Evolutionary conservation across 2,888 invertebrate species (phyloP), one percentile per base, ranked within the genome.

Genomic region (Ornithoptera alexandrae): DNA sequence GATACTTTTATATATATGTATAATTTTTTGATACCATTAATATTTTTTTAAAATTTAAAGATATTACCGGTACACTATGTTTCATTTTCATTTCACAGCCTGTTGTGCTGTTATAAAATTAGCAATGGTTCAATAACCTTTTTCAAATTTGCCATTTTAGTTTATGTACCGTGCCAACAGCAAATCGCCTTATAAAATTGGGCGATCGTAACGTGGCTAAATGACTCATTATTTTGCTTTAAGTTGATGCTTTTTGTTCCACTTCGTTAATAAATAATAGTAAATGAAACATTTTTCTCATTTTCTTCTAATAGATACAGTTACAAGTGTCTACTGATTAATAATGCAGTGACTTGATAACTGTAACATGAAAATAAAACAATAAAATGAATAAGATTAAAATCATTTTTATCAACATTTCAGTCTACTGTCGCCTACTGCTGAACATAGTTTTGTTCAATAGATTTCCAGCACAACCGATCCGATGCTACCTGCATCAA

Each of bases 61-160:
- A 15, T 46, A 15, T 12, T 46, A 3, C 15, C 3, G 46, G 46
- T 46, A 15, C 12, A 46, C 4, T 15, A 58, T 10, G 58, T 58
- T 58, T 58, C 5, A 58, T 58, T 58, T 58, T 58, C 24, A 20
- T 20, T 56, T 20, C n/a, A 56, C 56, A 56, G 20, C n/a, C 18
- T 8, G 6, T 20, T 20, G 56, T 5, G 20, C n/a, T 20, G 0
- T 56, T n/a, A 53, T 56, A 56, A 56, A 42, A 79, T 80, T 79
- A 74, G 78, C 86, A 86, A 87, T 85, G 86, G 87, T 73, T 75
- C 78, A 75, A 68, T 73, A 75, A 78, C 83, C 86, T 78, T 85
- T 83, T 84, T 84, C 76, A 79, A 79, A 78, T 80, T 82, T 77
- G 80, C 83, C 78, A 81, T 82, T 84, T 84, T 80, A 77, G 74